Evolutionary conservation across 2,113 vertebrate genomes (phyloP).

Genomic region (Nothocercus julius): DNA sequence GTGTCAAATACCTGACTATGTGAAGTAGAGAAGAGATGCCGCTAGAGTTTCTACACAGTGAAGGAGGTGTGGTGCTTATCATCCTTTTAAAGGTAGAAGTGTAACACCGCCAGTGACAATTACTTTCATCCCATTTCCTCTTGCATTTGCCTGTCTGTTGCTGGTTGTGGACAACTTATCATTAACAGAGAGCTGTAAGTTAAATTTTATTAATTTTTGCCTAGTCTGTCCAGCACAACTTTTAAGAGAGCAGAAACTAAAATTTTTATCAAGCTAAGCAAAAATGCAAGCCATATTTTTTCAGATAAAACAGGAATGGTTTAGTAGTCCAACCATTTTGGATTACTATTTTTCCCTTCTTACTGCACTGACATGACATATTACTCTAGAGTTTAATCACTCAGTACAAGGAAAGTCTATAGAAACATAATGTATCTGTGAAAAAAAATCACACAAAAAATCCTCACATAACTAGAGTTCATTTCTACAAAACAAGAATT

Average conservation of each 20-base stretch:
- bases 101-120: background rate
- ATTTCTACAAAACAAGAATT: background rate
- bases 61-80: background rate
- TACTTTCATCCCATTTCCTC: background rate
- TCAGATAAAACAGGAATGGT: background rate
- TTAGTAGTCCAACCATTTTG: background rate
- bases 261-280: background rate
- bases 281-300: background rate
- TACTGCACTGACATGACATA: background rate
- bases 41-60: background rate
- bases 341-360: background rate
- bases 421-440: background rate
- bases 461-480: background rate
- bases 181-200: background rate
- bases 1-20: background rate
- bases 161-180: background rate
- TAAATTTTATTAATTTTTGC: background rate
- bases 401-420: background rate
- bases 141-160: background rate
- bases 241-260: background rate
- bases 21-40: background rate
- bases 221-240: background rate
- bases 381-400: background rate
- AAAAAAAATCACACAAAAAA: background rate
- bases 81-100: background rate